These are phyloP conservation scores for Urosaurus nigricauda DNA, from an alignment of 2,797 vertebrate species.

Conservation along the genomic window DNA sequence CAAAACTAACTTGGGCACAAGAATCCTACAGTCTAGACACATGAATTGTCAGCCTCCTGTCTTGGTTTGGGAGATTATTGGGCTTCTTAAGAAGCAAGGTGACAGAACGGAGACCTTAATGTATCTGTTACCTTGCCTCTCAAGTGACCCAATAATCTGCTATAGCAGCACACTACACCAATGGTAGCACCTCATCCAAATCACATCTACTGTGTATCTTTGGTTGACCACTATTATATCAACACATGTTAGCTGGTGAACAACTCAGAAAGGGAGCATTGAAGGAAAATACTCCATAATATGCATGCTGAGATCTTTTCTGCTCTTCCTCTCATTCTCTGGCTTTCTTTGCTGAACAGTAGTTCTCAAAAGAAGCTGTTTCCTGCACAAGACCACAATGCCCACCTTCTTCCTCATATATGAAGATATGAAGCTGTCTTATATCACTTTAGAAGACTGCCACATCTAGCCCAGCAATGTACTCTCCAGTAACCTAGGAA, in stretches of 20 bases:
- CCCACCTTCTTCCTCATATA: neutral
- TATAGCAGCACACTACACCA: no score
- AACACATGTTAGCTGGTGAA: neutral
- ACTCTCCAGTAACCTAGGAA: neutral
- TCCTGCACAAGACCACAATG: constrained; percentile 11
- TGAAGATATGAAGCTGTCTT: neutral
- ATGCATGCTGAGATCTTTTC: neutral
- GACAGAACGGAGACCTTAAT: neutral
- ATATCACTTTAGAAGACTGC: neutral
- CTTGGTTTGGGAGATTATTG: neutral
- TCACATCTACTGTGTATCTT: neutral
- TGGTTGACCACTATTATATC: neutral
- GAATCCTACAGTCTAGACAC: neutral
- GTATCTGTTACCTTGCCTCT: no score
- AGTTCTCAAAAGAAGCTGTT: neutral
- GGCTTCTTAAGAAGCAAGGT: no score
- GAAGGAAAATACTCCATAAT: neutral
- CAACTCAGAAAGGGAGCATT: neutral
- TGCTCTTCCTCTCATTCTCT: neutral
- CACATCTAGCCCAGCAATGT: neutral
- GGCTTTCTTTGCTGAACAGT: neutral
- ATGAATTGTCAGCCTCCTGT: no score
- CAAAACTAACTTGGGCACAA: neutral
- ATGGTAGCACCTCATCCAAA: neutral
- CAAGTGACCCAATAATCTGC: no score